A percentile compares a stretch with the other conserved stretches of the same genome.
Conservation (phyloP, 2,797 vertebrate genomes). For the Parauchenoglanis ngamensis region DNA sequence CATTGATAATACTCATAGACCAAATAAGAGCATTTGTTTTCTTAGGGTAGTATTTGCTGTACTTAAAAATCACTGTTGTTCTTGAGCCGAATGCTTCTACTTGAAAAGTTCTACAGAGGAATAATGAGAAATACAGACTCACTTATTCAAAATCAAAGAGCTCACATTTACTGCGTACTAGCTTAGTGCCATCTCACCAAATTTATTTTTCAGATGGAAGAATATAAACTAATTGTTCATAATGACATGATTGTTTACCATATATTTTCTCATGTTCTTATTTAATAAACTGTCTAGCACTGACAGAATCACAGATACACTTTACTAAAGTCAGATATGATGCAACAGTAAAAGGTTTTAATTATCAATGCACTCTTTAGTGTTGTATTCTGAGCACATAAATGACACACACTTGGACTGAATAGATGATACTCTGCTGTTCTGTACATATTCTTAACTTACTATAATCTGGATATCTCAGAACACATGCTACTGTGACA, state of each 20-base stretch:
- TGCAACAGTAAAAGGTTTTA: not conserved
- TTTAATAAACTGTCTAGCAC: not conserved
- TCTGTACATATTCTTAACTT: conserved; percentile 33
- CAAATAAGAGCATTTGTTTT: conserved; percentile 36
- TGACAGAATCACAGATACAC: not conserved
- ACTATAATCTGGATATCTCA: conserved; percentile 27
- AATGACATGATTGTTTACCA: not conserved
- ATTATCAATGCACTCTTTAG: not conserved
- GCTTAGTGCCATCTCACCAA: not conserved
- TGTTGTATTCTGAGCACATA: not conserved
- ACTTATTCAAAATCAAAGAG: not conserved
- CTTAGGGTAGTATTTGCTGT: conserved; percentile 12
- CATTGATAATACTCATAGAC: conserved; percentile 19
- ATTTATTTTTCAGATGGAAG: not conserved
- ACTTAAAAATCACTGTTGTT: conserved; percentile 12
- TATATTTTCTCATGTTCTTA: not conserved
- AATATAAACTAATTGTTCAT: not conserved
- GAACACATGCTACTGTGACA: conserved; percentile 45
- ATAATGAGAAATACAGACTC: not conserved
- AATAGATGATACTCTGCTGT: conserved; percentile 20
- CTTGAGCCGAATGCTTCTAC: not conserved
- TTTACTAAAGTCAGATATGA: not conserved
- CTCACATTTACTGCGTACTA: not conserved
- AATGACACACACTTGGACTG: not conserved
- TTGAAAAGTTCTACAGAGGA: conserved; percentile 1